These are phyloP conservation scores for Vulpes ferrilata DNA, from an alignment of 2,113 vertebrate species.

Conservation along the genomic window DNA sequence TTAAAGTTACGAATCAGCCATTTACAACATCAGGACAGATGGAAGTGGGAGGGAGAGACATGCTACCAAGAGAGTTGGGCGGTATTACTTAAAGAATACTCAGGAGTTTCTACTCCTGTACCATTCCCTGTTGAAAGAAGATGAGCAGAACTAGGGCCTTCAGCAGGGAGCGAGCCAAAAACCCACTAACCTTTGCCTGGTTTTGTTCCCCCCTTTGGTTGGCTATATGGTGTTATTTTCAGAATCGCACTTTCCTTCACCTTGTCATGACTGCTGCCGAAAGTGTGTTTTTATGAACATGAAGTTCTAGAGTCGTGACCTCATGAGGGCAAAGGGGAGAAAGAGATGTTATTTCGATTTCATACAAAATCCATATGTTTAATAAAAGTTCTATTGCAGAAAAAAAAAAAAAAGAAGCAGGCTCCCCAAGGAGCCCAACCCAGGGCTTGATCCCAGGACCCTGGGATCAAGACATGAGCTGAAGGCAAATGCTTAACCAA, in stretches of 20 bases:
- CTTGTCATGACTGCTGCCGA: not conserved
- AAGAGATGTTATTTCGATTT: not conserved
- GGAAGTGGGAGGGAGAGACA: not conserved
- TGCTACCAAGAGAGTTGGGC: not conserved
- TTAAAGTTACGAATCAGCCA: not conserved
- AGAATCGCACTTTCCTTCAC: slow-evolving; percentile 53
- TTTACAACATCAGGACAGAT: not conserved
- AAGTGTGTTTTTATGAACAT: not conserved
- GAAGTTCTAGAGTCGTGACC: not conserved
- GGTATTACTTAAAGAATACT: not conserved
- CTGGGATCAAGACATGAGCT: not conserved
- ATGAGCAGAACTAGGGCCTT: not conserved
- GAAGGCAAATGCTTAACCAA: not conserved
- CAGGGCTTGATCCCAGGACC: not conserved
- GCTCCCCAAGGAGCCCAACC: not conserved
- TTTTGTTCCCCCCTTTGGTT: not conserved
- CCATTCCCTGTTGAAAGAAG: not conserved
- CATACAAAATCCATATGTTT: slow-evolving; percentile 36
- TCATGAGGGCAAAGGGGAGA: not conserved
- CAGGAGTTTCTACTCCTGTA: not conserved
- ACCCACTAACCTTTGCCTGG: not conserved
- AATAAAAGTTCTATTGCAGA: slow-evolving; percentile 63
- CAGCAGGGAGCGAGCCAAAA: not conserved
- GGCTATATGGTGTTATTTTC: not conserved
- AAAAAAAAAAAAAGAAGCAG: not conserved